These are phyloP conservation scores for Ceratoteleas bidentatus DNA, from an alignment of 1,140 invertebrate genomes.

Conservation along the genomic window DNA sequence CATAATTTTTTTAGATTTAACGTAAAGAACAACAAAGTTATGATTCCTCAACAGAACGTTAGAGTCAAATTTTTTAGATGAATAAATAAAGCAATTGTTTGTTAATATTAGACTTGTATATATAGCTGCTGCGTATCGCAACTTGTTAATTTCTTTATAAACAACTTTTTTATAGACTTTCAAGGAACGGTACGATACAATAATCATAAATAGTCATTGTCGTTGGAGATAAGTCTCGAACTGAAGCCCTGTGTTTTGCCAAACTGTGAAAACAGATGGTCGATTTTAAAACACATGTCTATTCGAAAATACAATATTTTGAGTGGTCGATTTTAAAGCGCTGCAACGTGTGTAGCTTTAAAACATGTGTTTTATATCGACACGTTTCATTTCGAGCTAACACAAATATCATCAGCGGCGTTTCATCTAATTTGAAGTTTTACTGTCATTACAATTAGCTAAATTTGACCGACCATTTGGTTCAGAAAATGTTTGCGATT, in stretches of 20 bases:
- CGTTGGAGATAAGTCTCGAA: neutral
- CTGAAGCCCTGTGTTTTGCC: neutral
- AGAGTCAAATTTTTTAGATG: neutral
- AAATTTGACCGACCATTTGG: neutral
- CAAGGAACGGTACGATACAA: neutral
- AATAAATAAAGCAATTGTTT: slow-evolving; percentile 1
- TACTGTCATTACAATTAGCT: neutral
- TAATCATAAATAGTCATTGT: slow-evolving; percentile 4
- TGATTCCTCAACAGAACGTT: no score
- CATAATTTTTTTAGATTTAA: no score
- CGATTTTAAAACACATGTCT: neutral
- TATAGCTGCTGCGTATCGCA: neutral
- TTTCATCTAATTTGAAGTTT: neutral
- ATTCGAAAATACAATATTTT: slow-evolving; percentile 1
- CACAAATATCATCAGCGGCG: neutral
- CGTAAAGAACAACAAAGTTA: no score
- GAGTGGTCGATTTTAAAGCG: neutral
- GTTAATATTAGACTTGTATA: slow-evolving; percentile 3
- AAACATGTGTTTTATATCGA: slow-evolving; percentile 4
- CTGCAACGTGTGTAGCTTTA: neutral
- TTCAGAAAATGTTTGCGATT: neutral
- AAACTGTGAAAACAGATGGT: slow-evolving; percentile 2
- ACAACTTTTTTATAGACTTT: slow-evolving; percentile 7
- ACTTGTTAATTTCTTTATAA: neutral
- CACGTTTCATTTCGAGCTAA: neutral